phyloP scores from a whole-genome alignment of 1,140 invertebrate species.

The Drosophila bifasciata region DNA sequence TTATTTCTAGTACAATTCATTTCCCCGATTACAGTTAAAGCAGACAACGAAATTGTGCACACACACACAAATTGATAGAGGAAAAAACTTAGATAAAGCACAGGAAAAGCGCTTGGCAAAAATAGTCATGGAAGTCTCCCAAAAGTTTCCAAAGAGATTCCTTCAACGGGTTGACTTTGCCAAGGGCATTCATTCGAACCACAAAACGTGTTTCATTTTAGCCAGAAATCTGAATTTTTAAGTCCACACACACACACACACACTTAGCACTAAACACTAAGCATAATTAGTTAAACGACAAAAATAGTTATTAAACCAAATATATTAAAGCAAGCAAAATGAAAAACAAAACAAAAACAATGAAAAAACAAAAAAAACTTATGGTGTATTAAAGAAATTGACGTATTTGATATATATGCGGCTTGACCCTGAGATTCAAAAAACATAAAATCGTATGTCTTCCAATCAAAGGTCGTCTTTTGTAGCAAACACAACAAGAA shows the following conservation, averaged over 20 bases:
- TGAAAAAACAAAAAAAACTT: slow-evolving; percentile 53
- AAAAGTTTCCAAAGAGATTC: not conserved
- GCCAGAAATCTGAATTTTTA: slow-evolving; percentile 43
- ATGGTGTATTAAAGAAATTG: slow-evolving; percentile 48
- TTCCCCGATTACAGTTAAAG: slow-evolving; percentile 63
- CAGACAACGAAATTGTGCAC: slow-evolving; percentile 71
- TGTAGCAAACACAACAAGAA: slow-evolving; percentile 82
- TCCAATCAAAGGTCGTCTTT: slow-evolving; percentile 84
- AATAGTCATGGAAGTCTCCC: not conserved
- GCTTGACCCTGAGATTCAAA: slow-evolving; percentile 83
- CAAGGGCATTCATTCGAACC: slow-evolving; percentile 2
- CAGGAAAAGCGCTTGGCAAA: slow-evolving; percentile 12
- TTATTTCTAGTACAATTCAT: slow-evolving; percentile 71
- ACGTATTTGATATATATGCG: slow-evolving; percentile 72
- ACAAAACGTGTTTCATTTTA: slow-evolving; percentile 68
- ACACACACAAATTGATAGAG: slow-evolving; percentile 27
- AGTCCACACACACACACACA: slow-evolving; percentile 59
- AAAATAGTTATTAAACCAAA: slow-evolving; percentile 71
- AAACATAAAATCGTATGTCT: slow-evolving; percentile 84
- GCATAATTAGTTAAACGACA: slow-evolving; percentile 74
- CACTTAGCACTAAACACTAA: slow-evolving; percentile 71
- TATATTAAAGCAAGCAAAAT: slow-evolving; percentile 57
- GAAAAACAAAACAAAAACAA: slow-evolving; percentile 32
- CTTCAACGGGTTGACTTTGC: not conserved
- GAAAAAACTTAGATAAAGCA: slow-evolving; percentile 40